phyloP scores from a whole-genome alignment of 2,113 vertebrate species.

The Enhydra lutris region DNA sequence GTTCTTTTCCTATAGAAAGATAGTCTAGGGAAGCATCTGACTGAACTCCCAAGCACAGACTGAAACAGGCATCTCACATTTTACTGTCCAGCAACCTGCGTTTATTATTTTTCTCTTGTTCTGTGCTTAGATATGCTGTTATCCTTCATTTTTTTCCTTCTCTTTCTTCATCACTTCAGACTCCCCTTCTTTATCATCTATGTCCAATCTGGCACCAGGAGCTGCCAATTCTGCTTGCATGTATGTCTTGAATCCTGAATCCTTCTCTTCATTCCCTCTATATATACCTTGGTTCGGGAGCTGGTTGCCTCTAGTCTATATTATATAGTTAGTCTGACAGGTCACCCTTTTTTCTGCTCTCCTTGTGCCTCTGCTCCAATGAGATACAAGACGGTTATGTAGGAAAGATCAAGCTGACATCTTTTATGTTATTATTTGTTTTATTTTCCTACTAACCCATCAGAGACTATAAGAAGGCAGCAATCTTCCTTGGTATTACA shows the following conservation, averaged over 20 bases:
- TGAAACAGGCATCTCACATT: not conserved
- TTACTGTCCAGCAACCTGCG: not conserved
- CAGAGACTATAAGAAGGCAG: not conserved
- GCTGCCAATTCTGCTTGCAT: not conserved
- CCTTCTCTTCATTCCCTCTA: not conserved
- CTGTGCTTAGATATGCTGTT: not conserved
- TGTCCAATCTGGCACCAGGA: not conserved
- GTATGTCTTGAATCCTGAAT: not conserved
- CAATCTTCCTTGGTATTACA: not conserved
- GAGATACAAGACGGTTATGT: not conserved
- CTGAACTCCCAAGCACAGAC: not conserved
- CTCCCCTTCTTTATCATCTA: not conserved
- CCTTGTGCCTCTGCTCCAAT: not conserved
- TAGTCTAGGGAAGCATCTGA: not conserved
- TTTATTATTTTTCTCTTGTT: not conserved
- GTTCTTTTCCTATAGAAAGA: not conserved
- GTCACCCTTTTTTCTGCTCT: not conserved
- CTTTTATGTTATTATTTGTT: not conserved
- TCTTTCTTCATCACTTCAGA: not conserved
- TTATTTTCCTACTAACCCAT: not conserved
- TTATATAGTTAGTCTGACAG: not conserved
- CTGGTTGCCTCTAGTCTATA: not conserved
- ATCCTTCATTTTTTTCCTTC: not conserved
- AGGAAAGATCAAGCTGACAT: not conserved
- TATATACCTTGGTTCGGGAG: not conserved